A percentile compares a stretch with the other conserved stretches of the same genome.
Evolutionary conservation across 2,888 invertebrate genomes (phyloP).

Genomic region (Cacoxenus indagator): DNA sequence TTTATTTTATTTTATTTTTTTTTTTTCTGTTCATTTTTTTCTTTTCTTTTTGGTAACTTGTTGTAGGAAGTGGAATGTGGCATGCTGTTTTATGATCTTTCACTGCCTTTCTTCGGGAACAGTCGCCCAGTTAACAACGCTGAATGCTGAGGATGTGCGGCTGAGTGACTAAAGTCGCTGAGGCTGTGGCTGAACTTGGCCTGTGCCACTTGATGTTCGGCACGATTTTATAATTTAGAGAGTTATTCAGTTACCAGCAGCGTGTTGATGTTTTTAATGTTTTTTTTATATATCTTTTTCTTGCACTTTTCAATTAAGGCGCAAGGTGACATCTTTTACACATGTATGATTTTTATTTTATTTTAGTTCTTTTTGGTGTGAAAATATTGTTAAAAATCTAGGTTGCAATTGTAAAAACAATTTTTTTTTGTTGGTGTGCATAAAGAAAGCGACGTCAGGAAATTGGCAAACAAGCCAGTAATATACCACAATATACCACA

Average conservation of each 20-base stretch:
- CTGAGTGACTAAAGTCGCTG: neutral
- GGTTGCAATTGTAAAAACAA: neutral
- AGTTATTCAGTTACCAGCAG: neutral
- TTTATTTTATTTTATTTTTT: neutral
- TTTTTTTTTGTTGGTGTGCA: too few species aligned
- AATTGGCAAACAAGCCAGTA: neutral
- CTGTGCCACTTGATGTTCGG: constrained; percentile 21
- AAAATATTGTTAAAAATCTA: neutral
- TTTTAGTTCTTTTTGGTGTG: neutral
- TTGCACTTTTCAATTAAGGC: constrained; percentile 4
- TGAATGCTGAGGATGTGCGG: constrained; percentile 8
- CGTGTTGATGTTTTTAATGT: neutral
- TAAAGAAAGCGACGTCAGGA: neutral
- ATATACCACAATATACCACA: too few species aligned
- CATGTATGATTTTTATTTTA: too few species aligned
- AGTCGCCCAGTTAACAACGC: neutral
- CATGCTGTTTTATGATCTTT: constrained; percentile 21
- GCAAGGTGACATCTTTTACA: neutral
- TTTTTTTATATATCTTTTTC: neutral
- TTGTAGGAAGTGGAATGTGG: constrained; percentile 25
- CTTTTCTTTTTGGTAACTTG: constrained; percentile 8
- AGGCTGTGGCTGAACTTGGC: neutral
- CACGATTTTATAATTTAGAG: constrained; percentile 16
- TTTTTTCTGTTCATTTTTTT: neutral
- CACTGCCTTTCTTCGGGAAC: constrained; percentile 8